Base-by-base conservation (phyloP, 2,113 vertebrate species). In the Epinephelus fuscoguttatus region DNA sequence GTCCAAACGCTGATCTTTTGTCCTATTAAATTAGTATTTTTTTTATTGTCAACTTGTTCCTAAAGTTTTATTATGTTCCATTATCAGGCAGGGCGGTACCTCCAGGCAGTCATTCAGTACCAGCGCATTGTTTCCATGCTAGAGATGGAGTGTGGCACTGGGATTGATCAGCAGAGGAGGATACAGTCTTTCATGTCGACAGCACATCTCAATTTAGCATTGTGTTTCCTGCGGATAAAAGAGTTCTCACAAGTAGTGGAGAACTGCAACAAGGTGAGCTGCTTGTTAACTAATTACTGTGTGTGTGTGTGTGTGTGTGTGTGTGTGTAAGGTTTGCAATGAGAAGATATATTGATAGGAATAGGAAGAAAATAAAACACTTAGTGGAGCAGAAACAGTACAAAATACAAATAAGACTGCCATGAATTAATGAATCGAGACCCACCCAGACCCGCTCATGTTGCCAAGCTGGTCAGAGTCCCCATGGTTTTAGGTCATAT, bases 51-150 rank as follows among this genome's bases (percentile, higher is more conserved):
- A 18, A 12, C 21, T 37, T 56, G 10, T 27, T 70, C 12, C 45
- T 69, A 60, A 60, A 21, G 30, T 8, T 9, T 25, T 57, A 3
- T 70, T 74, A 50, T 89, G 61, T 82, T 68, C 57, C 70, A 74
- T 23, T 81, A 55, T 62, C 81, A 99, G 98, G 95, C 93, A 50
- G 97, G 96, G 66, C 96, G 95, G 52, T 97, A 96, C 89, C 61
- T 94, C 84, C 97, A 98, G 93, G 98, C 98, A 0, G 93, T 97
- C 80, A 96, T 97, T 84, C 98, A 98, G 91, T 99, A 99, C 1
- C 96, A 97, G 87, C 97, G 97, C 87, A 98, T 99, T 0, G 93
- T 98, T 45, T 96, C 94, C 80, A 99, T 97, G 98, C 89, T 99
- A 53, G 97, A 99, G 82, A 97, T 98, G 96, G 97, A 99, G 89